phyloP scores from a whole-genome alignment of 2,888 invertebrate genomes.

The Balanococcus diminutus region DNA sequence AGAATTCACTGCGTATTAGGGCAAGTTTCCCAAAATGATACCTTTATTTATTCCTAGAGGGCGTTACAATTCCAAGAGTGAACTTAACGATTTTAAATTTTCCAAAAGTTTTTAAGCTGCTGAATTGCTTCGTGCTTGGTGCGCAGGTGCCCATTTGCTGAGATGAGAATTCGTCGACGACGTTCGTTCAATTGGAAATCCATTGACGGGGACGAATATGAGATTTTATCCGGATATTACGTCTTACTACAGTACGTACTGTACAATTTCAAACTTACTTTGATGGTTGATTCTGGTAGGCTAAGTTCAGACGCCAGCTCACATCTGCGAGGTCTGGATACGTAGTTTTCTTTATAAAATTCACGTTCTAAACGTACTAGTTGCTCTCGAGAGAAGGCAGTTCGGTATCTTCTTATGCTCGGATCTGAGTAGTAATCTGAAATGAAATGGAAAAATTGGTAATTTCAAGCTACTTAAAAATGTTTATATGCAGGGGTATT shows the following conservation, averaged over 20 bases:
- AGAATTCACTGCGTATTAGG: neutral
- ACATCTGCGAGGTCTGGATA: slow-evolving; percentile 90
- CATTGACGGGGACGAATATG: neutral
- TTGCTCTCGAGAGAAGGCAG: slow-evolving; percentile 96
- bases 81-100: neutral
- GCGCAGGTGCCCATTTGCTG: neutral
- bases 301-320: slow-evolving; percentile 92
- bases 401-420: slow-evolving; percentile 86
- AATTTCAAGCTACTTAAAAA: too few relatives aligned
- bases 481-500: too few relatives aligned
- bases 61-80: neutral
- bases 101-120: neutral
- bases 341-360: slow-evolving; percentile 96
- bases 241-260: too few relatives aligned
- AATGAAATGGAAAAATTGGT: too few relatives aligned
- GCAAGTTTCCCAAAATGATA: neutral
- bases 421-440: slow-evolving; percentile 63
- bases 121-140: neutral
- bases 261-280: too few relatives aligned
- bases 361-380: slow-evolving; percentile 90
- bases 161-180: neutral
- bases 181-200: neutral
- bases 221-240: too few relatives aligned
- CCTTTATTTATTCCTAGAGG: neutral
- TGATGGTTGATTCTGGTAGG: slow-evolving; percentile 96